A percentile compares a stretch with the other conserved stretches of the same genome.
Evolutionary conservation across 2,113 vertebrate species (phyloP).

Genomic region (Pelobates fuscus): DNA sequence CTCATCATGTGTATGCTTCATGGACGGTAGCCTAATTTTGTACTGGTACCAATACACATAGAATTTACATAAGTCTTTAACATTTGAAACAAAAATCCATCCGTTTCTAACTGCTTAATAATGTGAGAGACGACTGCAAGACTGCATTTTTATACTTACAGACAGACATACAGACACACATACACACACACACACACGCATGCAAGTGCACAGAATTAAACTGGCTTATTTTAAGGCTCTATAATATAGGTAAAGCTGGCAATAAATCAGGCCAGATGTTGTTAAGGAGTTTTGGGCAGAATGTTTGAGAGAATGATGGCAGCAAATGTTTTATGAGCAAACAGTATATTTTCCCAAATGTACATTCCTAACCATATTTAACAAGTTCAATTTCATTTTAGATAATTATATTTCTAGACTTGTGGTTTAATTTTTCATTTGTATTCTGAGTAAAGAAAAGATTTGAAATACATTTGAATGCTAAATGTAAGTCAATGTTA

Average conservation of each 20-base stretch:
- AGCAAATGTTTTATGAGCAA: background rate
- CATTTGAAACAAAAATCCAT: no score
- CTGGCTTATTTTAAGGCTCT: background rate
- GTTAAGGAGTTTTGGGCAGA: background rate
- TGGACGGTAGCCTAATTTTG: no score
- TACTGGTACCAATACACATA: no score
- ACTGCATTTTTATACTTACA: no score
- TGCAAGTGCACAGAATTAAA: no score
- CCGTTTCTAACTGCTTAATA: no score
- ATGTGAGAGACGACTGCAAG: no score
- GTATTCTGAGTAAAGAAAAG: slow-evolving; percentile 37
- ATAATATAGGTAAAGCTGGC: background rate
- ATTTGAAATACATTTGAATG: slow-evolving; percentile 21
- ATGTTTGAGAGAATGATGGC: background rate
- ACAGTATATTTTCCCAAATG: background rate
- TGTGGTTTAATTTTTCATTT: slow-evolving; percentile 42
- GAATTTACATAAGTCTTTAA: no score
- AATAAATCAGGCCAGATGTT: background rate
- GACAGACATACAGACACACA: no score
- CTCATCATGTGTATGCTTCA: no score
- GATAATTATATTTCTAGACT: slow-evolving; percentile 40
- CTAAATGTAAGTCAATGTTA: slow-evolving; percentile 11
- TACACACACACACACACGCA: no score
- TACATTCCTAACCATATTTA: slow-evolving; percentile 26
- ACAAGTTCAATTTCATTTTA: slow-evolving; percentile 30